Evolutionary conservation across 1,140 invertebrate species (phyloP), one percentile per base, ranked within the genome.

Genomic region (Macrobrachium rosenbergii): DNA sequence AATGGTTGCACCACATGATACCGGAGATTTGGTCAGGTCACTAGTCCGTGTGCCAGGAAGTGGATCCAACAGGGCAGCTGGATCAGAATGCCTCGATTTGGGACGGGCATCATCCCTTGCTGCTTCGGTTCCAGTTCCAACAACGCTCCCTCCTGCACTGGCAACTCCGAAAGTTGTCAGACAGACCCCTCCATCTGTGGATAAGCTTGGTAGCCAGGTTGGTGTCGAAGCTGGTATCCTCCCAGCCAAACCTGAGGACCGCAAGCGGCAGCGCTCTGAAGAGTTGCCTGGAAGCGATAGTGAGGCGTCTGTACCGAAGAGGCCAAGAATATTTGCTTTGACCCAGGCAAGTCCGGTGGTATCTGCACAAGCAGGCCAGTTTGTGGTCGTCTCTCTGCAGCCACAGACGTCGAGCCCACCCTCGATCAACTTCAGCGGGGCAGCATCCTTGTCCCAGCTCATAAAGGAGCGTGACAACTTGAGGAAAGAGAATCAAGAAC

Each of bases 1-100:
- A 58, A 81, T 81, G 78, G 78, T 81, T 43, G 78, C 60, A 17
- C 78, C 78, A 6, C 23, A 43, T 21, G 78, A 81, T 43, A 81
- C 78, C 11, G 78, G 78, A 64, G 78, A 64, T 28, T 21, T 81
- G 8, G 78, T 81, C 6, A 12, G 78, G 45, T 81, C 78, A n/a
- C 21, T 81, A 21, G 78, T 81, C 0, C 78, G 78, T 0, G 63
- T 81, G 11, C 78, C 78, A 19, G 78, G 78, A 43, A 81, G 78
- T 67, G 78, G 78, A 12, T 67, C 23, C 7, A 37, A 81, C n/a
- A 64, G 43, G 14, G 16, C 78, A 37, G 78, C 78, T 67, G 78
- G 78, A n/a, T 81, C 78, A 17, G 23, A 45, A 5, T 81, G 78
- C 37, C 63, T 37, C 14, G 78, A 81, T n/a, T 45, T 81, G 10